Percentiles rank a stretch among this genome's conserved stretches.
phyloP scores from a whole-genome alignment of 2,113 vertebrate species.

The Indri indri region DNA sequence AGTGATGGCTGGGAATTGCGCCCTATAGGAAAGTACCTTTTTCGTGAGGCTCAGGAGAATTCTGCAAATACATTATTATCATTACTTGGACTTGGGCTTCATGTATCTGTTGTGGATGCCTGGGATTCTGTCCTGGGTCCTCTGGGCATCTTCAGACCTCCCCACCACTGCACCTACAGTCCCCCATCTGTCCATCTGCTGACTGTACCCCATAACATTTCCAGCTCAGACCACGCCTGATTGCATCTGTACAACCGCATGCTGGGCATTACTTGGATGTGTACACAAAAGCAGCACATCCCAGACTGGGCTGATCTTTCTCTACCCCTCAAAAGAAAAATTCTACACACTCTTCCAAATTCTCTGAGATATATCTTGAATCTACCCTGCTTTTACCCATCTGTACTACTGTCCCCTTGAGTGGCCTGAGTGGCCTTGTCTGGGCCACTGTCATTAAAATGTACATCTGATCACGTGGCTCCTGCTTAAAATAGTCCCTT shows the following conservation, averaged over 20 bases:
- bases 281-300: not conserved
- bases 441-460: too few relatives aligned
- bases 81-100: not conserved
- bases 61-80: not conserved
- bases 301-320: not conserved
- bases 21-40: not conserved
- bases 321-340: not conserved
- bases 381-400: not conserved
- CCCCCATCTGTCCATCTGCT: not conserved
- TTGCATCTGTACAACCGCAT: rapidly evolving
- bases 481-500: not conserved
- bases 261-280: not conserved
- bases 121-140: not conserved
- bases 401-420: not conserved
- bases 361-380: not conserved
- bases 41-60: not conserved
- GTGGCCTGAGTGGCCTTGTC: too few relatives aligned
- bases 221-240: not conserved
- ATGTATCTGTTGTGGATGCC: not conserved
- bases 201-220: rapidly evolving
- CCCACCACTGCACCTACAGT: not conserved
- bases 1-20: not conserved
- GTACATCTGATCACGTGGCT: not conserved
- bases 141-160: not conserved
- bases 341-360: not conserved